Evolutionary conservation across 1,140 invertebrate genomes (phyloP), one percentile per base, ranked within the genome.

Genomic region (Carposina sasakii): DNA sequence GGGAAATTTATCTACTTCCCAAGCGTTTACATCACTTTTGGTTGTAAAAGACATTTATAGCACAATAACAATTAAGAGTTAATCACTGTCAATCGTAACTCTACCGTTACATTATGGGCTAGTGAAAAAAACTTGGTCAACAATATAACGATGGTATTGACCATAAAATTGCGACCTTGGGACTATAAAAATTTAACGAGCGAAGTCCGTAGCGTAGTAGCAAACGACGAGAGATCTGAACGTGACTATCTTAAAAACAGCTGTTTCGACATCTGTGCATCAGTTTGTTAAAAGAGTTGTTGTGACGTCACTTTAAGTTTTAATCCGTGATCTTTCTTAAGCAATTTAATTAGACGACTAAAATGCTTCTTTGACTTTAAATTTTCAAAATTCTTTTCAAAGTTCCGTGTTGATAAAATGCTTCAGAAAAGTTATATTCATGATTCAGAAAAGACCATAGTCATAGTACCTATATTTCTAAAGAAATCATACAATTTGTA

Each of bases 181-280:
- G 72, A 81, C 72, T 72, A 85, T 86, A 86, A 86, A 85, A 86
- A 81, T 86, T 86, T 86, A 86, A 85, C 83, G 77, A 83, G 76
- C 71, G 59, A 66, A 71, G 64, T 70, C 68, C 72, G 74, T 63
- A 57, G 67, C 60, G 56, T 66, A 65, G 52, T 57, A 49, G 69
- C 71, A 72, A 76, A 69, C 57, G 63, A 59, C 56, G 71, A 59
- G 66, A 73, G 74, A 76, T 76, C 54, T 68, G 64, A 54, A 82
- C 78, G 76, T 83, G 76, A 78, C 73, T 71, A 67, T 79, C 76
- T 77, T 81, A 81, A 76, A 66, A 71, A 81, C 77, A 81, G 76
- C 75, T 78, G 79, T 56, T 26, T 36, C 52, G 30, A 70, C 72
- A 73, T 79, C 61, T 75, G 74, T 53, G 57, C 34, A 54, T 55